Evolutionary conservation across 2,113 vertebrate genomes (phyloP), one percentile per base, ranked within the genome.

Genomic region (Chloebia gouldiae): DNA sequence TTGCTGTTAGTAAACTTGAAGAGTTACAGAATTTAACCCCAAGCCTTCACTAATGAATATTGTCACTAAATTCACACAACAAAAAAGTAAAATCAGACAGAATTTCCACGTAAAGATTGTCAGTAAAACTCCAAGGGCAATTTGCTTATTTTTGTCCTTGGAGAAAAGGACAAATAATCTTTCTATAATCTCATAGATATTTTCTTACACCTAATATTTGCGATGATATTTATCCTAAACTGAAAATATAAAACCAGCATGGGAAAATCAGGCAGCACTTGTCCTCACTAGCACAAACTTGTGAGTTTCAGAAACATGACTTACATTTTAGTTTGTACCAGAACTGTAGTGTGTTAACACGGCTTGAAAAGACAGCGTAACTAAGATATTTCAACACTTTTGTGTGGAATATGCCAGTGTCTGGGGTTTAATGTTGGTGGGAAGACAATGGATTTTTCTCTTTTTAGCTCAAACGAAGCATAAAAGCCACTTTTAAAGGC

Each of bases 381-480:
- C 25, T 6, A 18, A 61, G 54, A 2, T 20, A 75, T 33, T 51
- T 31, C 19, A 68, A 57, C 45, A 47, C 3, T n/a, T 71, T 14
- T 18, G n/a, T 31, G 44, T 14, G 47, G 47, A 21, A 31, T 64
- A 60, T 33, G 17, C 15, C 39, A 13, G 21, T 2, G 14, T 21
- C 16, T 7, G 17, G 9, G 5, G 24, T 27, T 83, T 72, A 47
- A 31, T 18, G 5, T 1, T 4, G 12, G 20, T 2, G 24, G 9
- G 30, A 44, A 22, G 5, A 21, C 0, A 59, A 61, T 1, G 0
- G 1, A 15, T 37, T 75, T 75, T 56, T 64, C n/a, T 63, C 3
- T 0, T 31, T 79, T 50, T 16, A 33, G 22, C 28, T n/a, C 56
- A 15, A 68, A 72, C 6, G 13, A 51, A 47, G 22, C 2, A 0